Conservation (phyloP, 2,113 vertebrate species). For the Phyllopteryx taeniolatus region DNA sequence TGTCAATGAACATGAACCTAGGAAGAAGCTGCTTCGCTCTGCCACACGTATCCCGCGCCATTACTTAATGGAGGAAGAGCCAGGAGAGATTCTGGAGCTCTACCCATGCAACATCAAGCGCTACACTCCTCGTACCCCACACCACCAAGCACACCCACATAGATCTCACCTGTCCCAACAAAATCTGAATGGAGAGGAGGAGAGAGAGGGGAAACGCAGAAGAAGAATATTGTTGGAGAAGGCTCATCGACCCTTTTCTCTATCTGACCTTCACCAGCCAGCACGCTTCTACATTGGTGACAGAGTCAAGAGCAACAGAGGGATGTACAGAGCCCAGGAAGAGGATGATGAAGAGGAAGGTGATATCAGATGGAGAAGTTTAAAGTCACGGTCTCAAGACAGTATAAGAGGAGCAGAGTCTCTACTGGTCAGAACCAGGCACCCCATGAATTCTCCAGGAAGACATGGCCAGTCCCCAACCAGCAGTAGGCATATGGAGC, state of each 20-base stretch:
- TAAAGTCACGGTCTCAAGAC: conserved; percentile 58
- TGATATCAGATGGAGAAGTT: conserved; percentile 55
- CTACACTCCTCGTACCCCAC: conserved; percentile 58
- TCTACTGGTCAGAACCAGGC: conserved; percentile 34
- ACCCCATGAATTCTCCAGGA: conserved; percentile 40
- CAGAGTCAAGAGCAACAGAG: conserved; percentile 57
- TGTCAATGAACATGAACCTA: conserved; percentile 78
- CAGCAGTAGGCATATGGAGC: conserved; percentile 56
- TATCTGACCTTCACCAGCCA: conserved; percentile 77
- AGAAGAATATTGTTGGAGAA: conserved; percentile 53
- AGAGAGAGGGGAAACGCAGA: conserved; percentile 57
- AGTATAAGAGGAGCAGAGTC: conserved; percentile 59
- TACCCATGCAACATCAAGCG: conserved; percentile 75
- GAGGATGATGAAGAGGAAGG: conserved; percentile 62
- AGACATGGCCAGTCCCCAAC: conserved; percentile 30
- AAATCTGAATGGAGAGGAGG: conserved; percentile 78
- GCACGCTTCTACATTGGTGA: conserved; percentile 80
- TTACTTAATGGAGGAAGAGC: conserved; percentile 71
- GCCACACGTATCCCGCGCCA: conserved; percentile 77
- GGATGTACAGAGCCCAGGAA: conserved; percentile 55
- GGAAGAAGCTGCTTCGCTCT: conserved; percentile 71
- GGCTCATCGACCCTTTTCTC: conserved; percentile 68
- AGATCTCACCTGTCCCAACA: conserved; percentile 57
- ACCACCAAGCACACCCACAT: conserved; percentile 52
- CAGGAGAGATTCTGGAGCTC: conserved; percentile 73